Conservation (phyloP, 1,140 invertebrate genomes). For the Philopotamus ludificatus region DNA sequence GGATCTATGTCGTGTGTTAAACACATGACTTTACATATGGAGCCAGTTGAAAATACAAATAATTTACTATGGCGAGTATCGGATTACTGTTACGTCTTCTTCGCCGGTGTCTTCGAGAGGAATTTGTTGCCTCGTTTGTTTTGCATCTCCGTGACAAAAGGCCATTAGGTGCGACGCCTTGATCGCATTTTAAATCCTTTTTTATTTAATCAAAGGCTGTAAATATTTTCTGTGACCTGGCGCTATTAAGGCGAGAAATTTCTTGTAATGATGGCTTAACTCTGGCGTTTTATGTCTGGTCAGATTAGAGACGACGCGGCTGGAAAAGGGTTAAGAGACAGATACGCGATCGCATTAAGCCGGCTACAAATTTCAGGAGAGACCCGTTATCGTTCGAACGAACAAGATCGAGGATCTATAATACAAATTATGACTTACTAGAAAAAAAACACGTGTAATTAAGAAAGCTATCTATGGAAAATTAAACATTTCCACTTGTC, state of each 20-base stretch:
- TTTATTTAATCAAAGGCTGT: constrained; percentile 17
- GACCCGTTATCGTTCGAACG: neutral
- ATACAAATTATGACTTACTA: neutral
- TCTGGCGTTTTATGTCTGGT: constrained; percentile 14
- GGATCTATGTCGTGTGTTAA: too few relatives aligned
- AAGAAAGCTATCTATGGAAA: neutral
- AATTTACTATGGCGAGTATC: neutral
- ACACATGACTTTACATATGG: too few relatives aligned
- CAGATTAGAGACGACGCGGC: constrained; percentile 18
- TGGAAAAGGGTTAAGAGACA: neutral
- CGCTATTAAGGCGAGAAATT: constrained; percentile 12
- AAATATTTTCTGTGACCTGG: neutral
- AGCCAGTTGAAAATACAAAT: too few relatives aligned
- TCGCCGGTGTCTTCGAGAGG: neutral
- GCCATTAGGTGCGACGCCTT: constrained; percentile 25
- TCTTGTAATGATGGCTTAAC: constrained; percentile 20
- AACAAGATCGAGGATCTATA: too few relatives aligned
- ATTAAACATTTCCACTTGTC: neutral
- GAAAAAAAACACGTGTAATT: neutral
- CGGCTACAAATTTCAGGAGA: neutral
- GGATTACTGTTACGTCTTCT: neutral
- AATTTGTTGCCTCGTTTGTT: constrained; percentile 3
- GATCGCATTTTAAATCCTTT: constrained; percentile 25
- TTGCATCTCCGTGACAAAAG: constrained; percentile 28
- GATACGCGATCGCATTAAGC: neutral